Evolutionary conservation across 2,888 invertebrate species (phyloP).

Genomic region (Brachylomia viminalis): DNA sequence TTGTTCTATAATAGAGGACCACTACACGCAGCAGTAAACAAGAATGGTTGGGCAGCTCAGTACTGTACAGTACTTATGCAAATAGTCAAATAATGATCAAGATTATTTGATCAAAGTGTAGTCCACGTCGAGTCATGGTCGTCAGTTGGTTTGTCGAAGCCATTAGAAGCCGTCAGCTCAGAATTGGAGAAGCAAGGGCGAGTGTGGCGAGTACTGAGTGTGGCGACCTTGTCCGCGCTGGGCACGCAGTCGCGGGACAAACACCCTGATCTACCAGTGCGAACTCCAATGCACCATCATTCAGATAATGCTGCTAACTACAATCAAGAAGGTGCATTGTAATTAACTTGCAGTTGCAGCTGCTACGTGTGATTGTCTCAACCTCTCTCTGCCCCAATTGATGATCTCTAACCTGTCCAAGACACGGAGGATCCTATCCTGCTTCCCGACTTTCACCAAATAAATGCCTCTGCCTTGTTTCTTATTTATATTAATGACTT

Average conservation of each 20-base stretch:
- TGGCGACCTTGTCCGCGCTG: not conserved
- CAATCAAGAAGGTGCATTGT: not conserved
- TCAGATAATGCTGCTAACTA: not conserved
- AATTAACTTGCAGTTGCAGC: not conserved
- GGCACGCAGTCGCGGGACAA: not conserved
- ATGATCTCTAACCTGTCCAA: not conserved
- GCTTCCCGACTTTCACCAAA: not conserved
- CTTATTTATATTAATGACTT: too few species aligned
- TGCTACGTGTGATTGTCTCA: not conserved
- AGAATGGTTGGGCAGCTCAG: not conserved
- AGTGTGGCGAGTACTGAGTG: not conserved
- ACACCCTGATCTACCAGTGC: not conserved
- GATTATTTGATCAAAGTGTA: not conserved
- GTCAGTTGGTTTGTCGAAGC: not conserved
- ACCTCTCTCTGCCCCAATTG: not conserved
- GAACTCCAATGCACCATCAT: too few species aligned
- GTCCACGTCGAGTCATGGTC: not conserved
- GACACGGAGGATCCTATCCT: not conserved
- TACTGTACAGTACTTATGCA: not conserved
- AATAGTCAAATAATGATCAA: not conserved
- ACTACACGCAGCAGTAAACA: not conserved
- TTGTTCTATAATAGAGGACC: not conserved
- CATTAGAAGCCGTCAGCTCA: not conserved
- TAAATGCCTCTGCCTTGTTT: not conserved
- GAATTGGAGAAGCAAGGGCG: not conserved